Conservation (phyloP, 1,140 invertebrate species). For the Eufriesea mexicana region DNA sequence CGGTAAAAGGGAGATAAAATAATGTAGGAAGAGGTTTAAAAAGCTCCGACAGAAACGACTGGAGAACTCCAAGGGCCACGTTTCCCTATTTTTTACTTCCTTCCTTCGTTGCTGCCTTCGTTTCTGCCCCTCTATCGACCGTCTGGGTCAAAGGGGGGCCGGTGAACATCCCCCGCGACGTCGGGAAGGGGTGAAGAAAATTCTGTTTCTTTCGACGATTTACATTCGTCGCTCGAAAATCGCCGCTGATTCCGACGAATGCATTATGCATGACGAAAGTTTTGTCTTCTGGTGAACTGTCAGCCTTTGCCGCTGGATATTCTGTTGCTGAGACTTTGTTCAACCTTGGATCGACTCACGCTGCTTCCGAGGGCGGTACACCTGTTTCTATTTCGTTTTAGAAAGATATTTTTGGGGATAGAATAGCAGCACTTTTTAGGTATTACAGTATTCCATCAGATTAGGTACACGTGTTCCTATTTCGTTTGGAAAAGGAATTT, state of each 20-base stretch:
- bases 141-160: background rate
- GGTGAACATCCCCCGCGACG: background rate
- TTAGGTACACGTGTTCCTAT: too few relatives aligned
- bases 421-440: too few relatives aligned
- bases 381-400: background rate
- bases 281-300: conserved; percentile 12
- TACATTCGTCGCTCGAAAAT: conserved; percentile 20
- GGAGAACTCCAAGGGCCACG: conserved; percentile 33
- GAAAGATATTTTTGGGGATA: background rate
- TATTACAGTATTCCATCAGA: too few relatives aligned
- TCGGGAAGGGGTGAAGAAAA: background rate
- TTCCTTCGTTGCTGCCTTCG: background rate
- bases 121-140: background rate
- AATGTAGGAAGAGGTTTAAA: conserved; percentile 73
- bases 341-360: background rate
- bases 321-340: conserved; percentile 5
- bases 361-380: background rate
- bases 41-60: conserved; percentile 60
- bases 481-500: too few relatives aligned
- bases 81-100: conserved; percentile 31
- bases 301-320: background rate
- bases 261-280: conserved; percentile 25
- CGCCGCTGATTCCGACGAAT: conserved; percentile 1
- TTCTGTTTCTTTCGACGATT: conserved; percentile 2
- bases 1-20: conserved; percentile 64